A percentile compares a stretch with the other conserved stretches of the same genome.
phyloP scores from a whole-genome alignment of 2,888 invertebrate genomes.

The Caenorhabditis drosophilae region DNA sequence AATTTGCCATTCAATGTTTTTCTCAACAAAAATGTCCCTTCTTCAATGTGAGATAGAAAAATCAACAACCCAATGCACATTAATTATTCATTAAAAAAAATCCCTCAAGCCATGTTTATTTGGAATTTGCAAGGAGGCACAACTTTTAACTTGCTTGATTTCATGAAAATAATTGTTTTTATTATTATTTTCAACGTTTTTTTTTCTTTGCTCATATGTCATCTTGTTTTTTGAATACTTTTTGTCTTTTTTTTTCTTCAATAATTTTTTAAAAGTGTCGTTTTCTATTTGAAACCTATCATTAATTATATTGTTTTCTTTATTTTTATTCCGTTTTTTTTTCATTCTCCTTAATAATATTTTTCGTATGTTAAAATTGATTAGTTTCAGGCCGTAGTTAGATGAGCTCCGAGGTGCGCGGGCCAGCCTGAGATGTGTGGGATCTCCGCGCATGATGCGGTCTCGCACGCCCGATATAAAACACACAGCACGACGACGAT shows the following conservation, averaged over 20 bases:
- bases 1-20: no score
- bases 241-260: not conserved
- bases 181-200: slow-evolving; percentile 2
- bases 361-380: not conserved
- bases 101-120: slow-evolving; percentile 3
- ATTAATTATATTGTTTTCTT: not conserved
- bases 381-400: slow-evolving; percentile 31
- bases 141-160: slow-evolving; percentile 2
- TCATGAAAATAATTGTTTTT: slow-evolving; percentile 4
- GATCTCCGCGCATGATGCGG: slow-evolving; percentile 38
- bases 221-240: slow-evolving; percentile 1
- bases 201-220: not conserved
- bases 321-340: slow-evolving; percentile 3
- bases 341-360: slow-evolving; percentile 1
- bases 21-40: not conserved
- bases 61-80: not conserved
- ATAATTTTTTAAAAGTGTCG: no score
- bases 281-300: no score
- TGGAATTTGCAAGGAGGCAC: no score
- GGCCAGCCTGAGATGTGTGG: slow-evolving; percentile 47
- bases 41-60: not conserved
- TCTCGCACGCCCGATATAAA: slow-evolving; percentile 32
- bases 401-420: slow-evolving; percentile 41
- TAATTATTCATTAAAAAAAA: slow-evolving; percentile 1
- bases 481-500: not conserved